Conservation (phyloP, 2,888 invertebrate genomes). For the Drosophila setosimentum region DNA sequence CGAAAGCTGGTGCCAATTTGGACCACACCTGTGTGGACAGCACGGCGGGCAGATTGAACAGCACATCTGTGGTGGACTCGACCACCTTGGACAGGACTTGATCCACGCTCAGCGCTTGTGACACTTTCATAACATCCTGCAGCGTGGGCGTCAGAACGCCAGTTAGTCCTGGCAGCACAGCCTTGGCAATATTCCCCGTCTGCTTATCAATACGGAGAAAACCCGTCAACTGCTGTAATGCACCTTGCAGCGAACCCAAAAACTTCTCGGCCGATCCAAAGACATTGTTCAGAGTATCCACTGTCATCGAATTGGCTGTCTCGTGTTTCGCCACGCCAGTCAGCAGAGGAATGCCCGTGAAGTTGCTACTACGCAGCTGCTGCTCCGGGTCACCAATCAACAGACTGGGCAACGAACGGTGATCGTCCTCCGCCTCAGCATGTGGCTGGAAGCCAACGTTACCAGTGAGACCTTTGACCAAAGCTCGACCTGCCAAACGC, state of each 20-base stretch:
- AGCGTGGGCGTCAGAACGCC: constrained; percentile 73
- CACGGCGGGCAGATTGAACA: constrained; percentile 92
- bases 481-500: constrained; percentile 87
- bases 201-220: constrained; percentile 80
- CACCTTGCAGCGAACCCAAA: constrained; percentile 75
- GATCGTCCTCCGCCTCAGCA: constrained; percentile 89
- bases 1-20: constrained; percentile 87
- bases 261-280: constrained; percentile 82
- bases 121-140: constrained; percentile 81
- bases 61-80: constrained; percentile 88
- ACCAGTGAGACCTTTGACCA: constrained; percentile 89
- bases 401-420: constrained; percentile 89
- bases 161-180: constrained; percentile 77
- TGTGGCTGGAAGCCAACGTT: constrained; percentile 88
- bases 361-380: constrained; percentile 87
- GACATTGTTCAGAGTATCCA: constrained; percentile 73
- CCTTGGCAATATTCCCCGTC: constrained; percentile 78
- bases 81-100: constrained; percentile 83
- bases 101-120: constrained; percentile 74
- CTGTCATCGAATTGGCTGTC: constrained; percentile 85
- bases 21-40: constrained; percentile 91
- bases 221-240: constrained; percentile 69
- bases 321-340: constrained; percentile 91
- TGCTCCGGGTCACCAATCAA: constrained; percentile 88
- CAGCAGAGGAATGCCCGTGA: constrained; percentile 88